Conservation (phyloP, 2,113 vertebrate species). For the Mustela nigripes region DNA sequence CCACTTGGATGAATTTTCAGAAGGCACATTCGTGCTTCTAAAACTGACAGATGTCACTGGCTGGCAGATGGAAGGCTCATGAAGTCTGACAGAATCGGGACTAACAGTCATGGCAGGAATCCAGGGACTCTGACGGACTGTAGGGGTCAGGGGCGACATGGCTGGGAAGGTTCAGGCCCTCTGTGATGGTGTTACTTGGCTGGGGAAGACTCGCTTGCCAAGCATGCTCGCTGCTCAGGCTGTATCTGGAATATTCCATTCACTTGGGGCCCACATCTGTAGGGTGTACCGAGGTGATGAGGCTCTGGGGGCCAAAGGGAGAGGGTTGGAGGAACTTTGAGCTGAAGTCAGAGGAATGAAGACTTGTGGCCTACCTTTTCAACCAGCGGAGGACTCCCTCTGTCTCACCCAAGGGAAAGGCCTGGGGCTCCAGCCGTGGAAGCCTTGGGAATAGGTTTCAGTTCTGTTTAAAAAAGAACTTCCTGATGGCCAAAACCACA, state of each 20-base stretch:
- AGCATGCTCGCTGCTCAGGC: neutral
- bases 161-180: neutral
- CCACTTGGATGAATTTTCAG: neutral
- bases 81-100: neutral
- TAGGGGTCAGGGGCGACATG: accelerated
- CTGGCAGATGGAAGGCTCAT: neutral
- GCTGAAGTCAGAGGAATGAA: neutral
- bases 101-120: neutral
- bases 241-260: neutral
- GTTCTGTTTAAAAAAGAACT: neutral
- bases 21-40: neutral
- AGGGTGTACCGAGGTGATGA: neutral
- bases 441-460: neutral
- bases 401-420: neutral
- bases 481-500: neutral
- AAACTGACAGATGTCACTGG: neutral
- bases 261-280: too few species aligned
- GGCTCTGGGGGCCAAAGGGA: neutral
- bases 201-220: neutral
- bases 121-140: neutral
- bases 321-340: neutral
- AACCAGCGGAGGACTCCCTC: neutral
- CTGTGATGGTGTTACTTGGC: neutral
- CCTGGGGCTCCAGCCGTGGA: neutral
- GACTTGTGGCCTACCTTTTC: neutral